These are phyloP conservation scores for Acanthopagrus latus DNA, from an alignment of 2,797 vertebrate genomes.

Conservation along the genomic window DNA sequence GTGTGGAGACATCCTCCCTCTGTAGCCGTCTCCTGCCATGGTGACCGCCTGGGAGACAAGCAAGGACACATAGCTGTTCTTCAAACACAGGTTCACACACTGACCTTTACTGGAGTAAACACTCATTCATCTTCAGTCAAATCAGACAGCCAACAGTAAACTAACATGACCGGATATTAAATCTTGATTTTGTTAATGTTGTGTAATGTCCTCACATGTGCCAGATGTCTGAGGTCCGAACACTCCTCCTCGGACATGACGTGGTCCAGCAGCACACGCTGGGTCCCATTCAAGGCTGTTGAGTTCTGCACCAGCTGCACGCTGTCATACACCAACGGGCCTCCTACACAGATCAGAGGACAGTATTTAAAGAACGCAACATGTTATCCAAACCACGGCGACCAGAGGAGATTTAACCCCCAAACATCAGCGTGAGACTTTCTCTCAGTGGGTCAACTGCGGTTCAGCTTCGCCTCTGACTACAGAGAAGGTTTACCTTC, in stretches of 20 bases:
- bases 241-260: conserved; percentile 94
- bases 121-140: not conserved
- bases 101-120: not conserved
- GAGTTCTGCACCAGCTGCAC: conserved; percentile 93
- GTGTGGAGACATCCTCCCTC: conserved; percentile 95
- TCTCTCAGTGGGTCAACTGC: not conserved
- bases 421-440: not conserved
- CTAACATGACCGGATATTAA: not conserved
- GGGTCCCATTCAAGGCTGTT: conserved; percentile 91
- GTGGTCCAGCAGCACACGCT: conserved; percentile 93
- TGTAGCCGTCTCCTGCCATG: conserved; percentile 94
- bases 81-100: not conserved
- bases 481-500: conserved; percentile 87
- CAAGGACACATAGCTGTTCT: not conserved
- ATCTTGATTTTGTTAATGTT: not conserved
- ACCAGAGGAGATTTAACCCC: not conserved
- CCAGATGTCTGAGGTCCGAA: conserved; percentile 89
- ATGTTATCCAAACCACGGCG: not conserved
- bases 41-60: conserved; percentile 85
- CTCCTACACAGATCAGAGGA: conserved; percentile 83
- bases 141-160: not conserved
- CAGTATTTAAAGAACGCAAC: not conserved
- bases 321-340: conserved; percentile 88
- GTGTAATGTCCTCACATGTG: conserved; percentile 86
- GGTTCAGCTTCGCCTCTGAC: rapidly evolving